Percentiles rank a stretch among this genome's conserved stretches.
These are phyloP conservation scores for Ranitomeya imitator DNA, from an alignment of 2,113 vertebrate genomes.

Conservation along the genomic window DNA sequence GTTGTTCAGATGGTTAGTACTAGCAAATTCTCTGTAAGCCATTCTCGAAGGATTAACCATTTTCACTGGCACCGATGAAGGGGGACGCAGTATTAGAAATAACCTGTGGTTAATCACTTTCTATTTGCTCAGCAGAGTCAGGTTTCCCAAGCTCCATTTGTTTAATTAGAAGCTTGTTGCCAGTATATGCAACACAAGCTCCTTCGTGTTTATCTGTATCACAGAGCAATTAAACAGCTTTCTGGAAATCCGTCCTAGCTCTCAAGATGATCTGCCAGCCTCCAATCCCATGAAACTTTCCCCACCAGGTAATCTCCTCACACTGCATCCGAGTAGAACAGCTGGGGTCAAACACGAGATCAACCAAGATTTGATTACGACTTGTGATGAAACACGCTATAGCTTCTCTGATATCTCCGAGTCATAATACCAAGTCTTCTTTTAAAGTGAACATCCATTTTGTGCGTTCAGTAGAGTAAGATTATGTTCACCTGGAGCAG, in stretches of 20 bases:
- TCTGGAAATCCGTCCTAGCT: conserved; percentile 38
- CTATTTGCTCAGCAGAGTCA: conserved; percentile 32
- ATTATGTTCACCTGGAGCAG: too few species aligned
- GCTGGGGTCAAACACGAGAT: conserved; percentile 13
- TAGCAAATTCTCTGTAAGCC: background rate
- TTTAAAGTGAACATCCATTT: background rate
- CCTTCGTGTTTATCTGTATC: conserved; percentile 49
- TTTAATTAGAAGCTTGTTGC: conserved; percentile 45
- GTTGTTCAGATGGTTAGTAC: background rate
- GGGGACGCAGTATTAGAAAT: conserved; percentile 28
- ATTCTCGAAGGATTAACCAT: background rate
- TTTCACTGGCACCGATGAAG: background rate
- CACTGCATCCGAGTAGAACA: conserved; percentile 17
- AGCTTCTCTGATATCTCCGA: background rate
- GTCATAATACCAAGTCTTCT: background rate
- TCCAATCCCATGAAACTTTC: conserved; percentile 42
- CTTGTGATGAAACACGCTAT: background rate
- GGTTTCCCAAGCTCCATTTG: conserved; percentile 53
- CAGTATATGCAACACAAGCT: conserved; percentile 51
- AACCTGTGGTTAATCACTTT: conserved; percentile 42
- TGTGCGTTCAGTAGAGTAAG: too few species aligned
- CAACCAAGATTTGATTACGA: conserved; percentile 7
- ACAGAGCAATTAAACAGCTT: conserved; percentile 41
- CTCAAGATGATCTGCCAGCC: conserved; percentile 28
- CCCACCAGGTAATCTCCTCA: conserved; percentile 48